A percentile compares a stretch with the other conserved stretches of the same genome.
These are phyloP conservation scores for Lamproptera curius DNA, from an alignment of 2,888 invertebrate genomes.

Conservation along the genomic window DNA sequence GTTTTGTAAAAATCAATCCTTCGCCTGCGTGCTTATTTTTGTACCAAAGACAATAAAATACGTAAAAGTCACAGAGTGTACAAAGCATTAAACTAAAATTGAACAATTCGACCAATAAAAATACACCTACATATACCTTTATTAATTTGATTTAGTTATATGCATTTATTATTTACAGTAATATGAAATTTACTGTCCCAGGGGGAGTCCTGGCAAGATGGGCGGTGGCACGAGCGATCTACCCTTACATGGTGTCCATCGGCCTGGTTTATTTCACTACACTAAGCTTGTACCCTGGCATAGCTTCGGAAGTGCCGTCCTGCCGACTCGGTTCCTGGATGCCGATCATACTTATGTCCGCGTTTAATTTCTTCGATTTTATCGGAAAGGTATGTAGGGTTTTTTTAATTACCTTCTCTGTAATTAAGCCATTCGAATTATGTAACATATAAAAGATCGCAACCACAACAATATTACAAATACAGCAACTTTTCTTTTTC, in stretches of 20 bases:
- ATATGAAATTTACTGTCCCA: conserved; percentile 39
- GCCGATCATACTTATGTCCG: conserved; percentile 93
- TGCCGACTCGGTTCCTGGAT: conserved; percentile 92
- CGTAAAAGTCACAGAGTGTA: too few relatives aligned
- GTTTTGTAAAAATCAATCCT: too few relatives aligned
- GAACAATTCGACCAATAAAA: neutral
- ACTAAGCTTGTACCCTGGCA: conserved; percentile 92
- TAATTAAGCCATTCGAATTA: too few relatives aligned
- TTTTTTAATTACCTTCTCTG: too few relatives aligned
- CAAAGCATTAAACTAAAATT: too few relatives aligned
- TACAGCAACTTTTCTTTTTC: too few relatives aligned
- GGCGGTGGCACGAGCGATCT: conserved; percentile 90
- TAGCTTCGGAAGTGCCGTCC: conserved; percentile 91
- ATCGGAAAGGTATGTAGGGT: conserved; percentile 90
- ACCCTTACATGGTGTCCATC: conserved; percentile 94
- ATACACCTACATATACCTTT: too few relatives aligned
- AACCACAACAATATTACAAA: too few relatives aligned
- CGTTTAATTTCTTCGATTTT: conserved; percentile 92
- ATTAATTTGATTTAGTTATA: too few relatives aligned
- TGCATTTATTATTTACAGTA: neutral
- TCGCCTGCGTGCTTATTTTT: too few relatives aligned
- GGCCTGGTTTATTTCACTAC: conserved; percentile 94
- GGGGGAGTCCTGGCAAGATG: conserved; percentile 85
- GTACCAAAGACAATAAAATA: too few relatives aligned
- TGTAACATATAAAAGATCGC: too few relatives aligned